Conservation (phyloP, 2,113 vertebrate genomes). For the Ciconia stormi region DNA sequence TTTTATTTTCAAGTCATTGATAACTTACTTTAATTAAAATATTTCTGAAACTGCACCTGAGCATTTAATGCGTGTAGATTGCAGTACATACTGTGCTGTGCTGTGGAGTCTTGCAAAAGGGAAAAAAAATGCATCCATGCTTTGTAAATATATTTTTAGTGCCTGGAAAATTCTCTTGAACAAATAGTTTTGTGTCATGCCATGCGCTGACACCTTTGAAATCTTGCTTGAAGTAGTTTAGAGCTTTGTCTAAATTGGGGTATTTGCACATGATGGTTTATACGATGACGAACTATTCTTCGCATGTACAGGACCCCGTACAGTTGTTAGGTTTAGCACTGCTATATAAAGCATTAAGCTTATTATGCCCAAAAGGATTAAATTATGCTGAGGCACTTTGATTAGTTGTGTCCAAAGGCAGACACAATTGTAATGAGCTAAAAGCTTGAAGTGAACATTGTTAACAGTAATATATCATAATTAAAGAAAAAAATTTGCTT, state of each 20-base stretch:
- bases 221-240: background rate
- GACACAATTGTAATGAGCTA: background rate
- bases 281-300: background rate
- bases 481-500: background rate
- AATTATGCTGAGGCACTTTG: slow-evolving; percentile 39
- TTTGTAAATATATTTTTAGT: background rate
- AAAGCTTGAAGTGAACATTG: background rate
- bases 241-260: background rate
- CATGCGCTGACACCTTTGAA: background rate
- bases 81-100: too few relatives aligned
- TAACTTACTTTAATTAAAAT: background rate
- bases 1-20: background rate
- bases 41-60: background rate
- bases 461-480: background rate
- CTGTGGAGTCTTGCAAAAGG: background rate
- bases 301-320: background rate
- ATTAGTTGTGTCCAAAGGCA: slow-evolving; percentile 24
- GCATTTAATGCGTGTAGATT: background rate
- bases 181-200: background rate
- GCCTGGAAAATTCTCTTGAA: background rate
- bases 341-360: slow-evolving; percentile 55
- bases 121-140: background rate
- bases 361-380: background rate
- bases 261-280: background rate
- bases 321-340: slow-evolving; percentile 10